Conservation (phyloP, 2,113 vertebrate genomes). For the Poeciliopsis occidentalis region DNA sequence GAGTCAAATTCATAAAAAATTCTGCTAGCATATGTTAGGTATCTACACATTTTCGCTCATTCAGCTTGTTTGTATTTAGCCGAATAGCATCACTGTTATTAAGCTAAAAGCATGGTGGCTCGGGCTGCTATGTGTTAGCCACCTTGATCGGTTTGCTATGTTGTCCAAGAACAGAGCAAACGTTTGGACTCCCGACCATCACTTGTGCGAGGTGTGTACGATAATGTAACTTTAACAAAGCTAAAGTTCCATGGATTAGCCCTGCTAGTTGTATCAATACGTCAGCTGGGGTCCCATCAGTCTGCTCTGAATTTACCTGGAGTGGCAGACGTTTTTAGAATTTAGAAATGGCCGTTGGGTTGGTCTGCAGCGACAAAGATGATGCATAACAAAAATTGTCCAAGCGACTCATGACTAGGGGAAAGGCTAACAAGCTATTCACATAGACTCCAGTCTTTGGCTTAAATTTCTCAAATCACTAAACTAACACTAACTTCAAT, state of each 20-base stretch:
- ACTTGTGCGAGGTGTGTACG: not conserved
- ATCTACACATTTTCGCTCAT: not conserved
- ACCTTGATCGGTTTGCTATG: not conserved
- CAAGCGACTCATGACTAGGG: too few relatives aligned
- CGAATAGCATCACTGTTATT: too few relatives aligned
- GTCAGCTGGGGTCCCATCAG: not conserved
- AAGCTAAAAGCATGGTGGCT: too few relatives aligned
- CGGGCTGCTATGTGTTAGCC: not conserved
- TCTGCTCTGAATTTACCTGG: not conserved
- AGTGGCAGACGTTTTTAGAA: not conserved
- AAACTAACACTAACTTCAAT: too few relatives aligned
- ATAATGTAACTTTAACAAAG: not conserved
- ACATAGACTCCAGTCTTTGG: too few relatives aligned
- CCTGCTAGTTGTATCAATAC: not conserved
- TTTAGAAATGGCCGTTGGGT: not conserved
- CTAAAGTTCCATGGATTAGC: not conserved
- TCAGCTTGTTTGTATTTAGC: not conserved
- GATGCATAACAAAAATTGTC: too few relatives aligned
- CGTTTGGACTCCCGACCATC: not conserved
- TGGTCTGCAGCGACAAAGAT: too few relatives aligned
- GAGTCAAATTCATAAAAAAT: not conserved
- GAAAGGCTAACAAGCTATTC: too few relatives aligned
- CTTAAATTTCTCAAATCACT: too few relatives aligned
- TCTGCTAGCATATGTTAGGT: too few relatives aligned
- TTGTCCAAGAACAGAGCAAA: not conserved